Percentiles rank a stretch among this genome's conserved stretches.
phyloP scores from a whole-genome alignment of 1,140 invertebrate genomes.

The Zaprionus tsacasi region DNA sequence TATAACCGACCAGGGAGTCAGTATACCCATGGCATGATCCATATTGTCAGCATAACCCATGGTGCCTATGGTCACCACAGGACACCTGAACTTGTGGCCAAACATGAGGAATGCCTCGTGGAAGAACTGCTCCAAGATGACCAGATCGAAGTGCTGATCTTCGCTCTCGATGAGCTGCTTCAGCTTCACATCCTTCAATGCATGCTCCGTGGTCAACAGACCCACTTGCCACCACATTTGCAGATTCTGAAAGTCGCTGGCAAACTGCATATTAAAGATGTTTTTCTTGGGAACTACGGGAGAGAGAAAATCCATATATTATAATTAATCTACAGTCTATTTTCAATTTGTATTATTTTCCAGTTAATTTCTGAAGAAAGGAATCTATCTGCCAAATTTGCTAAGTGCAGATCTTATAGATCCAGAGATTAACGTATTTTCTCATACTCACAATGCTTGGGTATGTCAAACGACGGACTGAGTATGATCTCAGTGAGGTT shows the following conservation, averaged over 20 bases:
- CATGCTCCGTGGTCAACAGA: constrained; percentile 84
- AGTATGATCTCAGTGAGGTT: constrained; percentile 85
- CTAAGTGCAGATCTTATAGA: not conserved
- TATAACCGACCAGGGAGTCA: constrained; percentile 85
- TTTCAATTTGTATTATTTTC: not conserved
- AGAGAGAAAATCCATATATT: not conserved
- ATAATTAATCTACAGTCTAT: not conserved
- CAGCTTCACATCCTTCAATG: constrained; percentile 84
- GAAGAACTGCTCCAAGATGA: constrained; percentile 86
- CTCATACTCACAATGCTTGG: constrained; percentile 79
- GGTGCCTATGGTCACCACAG: constrained; percentile 85
- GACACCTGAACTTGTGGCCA: constrained; percentile 85
- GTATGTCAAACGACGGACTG: constrained; percentile 85
- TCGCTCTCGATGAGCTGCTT: constrained; percentile 84
- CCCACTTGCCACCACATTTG: constrained; percentile 84
- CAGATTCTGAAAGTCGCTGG: constrained; percentile 76
- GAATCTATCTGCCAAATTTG: not conserved
- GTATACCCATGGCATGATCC: constrained; percentile 85
- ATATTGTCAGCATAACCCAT: constrained; percentile 86
- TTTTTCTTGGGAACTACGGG: constrained; percentile 77
- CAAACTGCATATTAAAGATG: constrained; percentile 76
- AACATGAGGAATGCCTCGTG: constrained; percentile 86
- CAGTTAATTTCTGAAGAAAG: not conserved
- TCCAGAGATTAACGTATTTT: not conserved
- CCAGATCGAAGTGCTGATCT: constrained; percentile 84